These are phyloP conservation scores for Formica selysi DNA, from an alignment of 1,140 invertebrate genomes.

Conservation along the genomic window DNA sequence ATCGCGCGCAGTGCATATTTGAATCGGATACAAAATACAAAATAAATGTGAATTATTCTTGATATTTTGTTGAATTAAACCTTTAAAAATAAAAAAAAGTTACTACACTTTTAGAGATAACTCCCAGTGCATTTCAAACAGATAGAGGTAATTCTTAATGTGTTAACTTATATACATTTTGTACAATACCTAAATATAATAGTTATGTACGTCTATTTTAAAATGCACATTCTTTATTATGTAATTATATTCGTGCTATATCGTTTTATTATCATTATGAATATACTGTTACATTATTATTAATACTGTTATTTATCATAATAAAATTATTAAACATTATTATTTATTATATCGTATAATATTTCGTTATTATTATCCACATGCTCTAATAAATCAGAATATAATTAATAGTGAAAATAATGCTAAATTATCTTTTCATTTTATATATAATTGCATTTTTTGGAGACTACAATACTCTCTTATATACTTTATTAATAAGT, in stretches of 20 bases:
- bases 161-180: not conserved
- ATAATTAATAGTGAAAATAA: not conserved
- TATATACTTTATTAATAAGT: not conserved
- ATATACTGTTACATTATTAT: not conserved
- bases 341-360: no score
- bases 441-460: not conserved
- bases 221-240: not conserved
- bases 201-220: not conserved
- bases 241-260: not conserved
- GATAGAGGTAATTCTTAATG: not conserved
- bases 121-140: not conserved
- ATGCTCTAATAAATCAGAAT: not conserved
- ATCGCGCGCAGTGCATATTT: not conserved
- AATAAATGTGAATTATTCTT: constrained; percentile 24
- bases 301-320: not conserved
- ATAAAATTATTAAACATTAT: no score
- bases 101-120: not conserved
- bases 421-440: not conserved
- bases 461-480: not conserved
- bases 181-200: not conserved
- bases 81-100: not conserved
- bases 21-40: constrained; percentile 32
- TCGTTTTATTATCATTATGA: not conserved
- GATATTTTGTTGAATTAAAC: not conserved
- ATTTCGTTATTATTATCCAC: not conserved